phyloP scores from a whole-genome alignment of 2,797 vertebrate genomes.

The Podarcis siculus region DNA sequence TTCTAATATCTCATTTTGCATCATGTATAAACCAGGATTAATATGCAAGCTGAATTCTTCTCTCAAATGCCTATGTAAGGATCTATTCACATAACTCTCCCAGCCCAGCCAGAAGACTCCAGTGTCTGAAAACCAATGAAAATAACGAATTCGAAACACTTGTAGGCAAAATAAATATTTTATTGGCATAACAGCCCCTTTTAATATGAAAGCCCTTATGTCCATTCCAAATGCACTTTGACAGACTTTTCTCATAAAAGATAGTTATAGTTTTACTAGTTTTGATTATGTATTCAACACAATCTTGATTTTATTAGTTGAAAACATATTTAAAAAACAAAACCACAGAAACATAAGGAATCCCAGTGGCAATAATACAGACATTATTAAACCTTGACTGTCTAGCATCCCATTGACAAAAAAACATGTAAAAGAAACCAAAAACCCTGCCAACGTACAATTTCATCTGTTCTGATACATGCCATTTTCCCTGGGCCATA shows the following conservation, averaged over 20 bases:
- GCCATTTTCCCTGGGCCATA: conserved; percentile 57
- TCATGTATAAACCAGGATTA: not conserved
- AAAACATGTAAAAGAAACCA: conserved; percentile 18
- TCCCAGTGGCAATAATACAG: conserved; percentile 57
- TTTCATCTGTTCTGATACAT: conserved; percentile 45
- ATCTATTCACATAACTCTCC: not conserved
- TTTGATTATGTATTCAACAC: conserved; percentile 76
- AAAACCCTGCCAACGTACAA: conserved; percentile 55
- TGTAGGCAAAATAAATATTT: conserved; percentile 99
- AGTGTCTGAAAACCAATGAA: not conserved
- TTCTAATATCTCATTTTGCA: not conserved
- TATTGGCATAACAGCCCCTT: conserved; percentile 87
- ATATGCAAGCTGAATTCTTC: not conserved
- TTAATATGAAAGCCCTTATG: conserved; percentile 86
- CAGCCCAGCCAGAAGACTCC: not conserved
- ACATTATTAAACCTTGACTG: conserved; percentile 64
- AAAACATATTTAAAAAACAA: conserved; percentile 63
- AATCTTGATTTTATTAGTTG: conserved; percentile 61
- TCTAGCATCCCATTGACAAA: conserved; percentile 58
- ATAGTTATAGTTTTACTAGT: conserved; percentile 73
- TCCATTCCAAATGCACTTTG: conserved; percentile 80
- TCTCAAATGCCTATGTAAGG: not conserved
- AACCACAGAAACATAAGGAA: conserved; percentile 43
- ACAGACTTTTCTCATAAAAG: conserved; percentile 71
- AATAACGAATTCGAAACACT: conserved; percentile 1